These are phyloP conservation scores for Glyptemys insculpta DNA, from an alignment of 2,797 vertebrate species.

Conservation along the genomic window DNA sequence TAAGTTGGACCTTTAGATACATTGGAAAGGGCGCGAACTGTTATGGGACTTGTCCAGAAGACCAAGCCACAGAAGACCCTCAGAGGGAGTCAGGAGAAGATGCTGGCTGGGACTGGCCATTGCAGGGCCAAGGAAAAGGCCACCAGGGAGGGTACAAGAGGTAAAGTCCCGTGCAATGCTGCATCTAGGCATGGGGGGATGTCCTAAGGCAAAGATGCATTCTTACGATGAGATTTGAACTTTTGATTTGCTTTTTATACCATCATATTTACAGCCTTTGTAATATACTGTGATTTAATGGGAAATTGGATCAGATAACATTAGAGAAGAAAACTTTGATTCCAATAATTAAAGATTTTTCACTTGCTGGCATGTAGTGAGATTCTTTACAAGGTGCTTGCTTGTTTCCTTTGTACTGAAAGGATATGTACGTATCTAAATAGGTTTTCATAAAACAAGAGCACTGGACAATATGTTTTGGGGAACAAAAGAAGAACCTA, in stretches of 20 bases:
- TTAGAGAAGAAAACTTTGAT: constrained; percentile 17
- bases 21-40: too few relatives aligned
- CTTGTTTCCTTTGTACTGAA: constrained; percentile 38
- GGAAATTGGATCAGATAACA: background rate
- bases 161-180: background rate
- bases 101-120: background rate
- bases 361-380: background rate
- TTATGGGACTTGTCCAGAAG: too few relatives aligned
- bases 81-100: background rate
- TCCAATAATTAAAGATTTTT: constrained; percentile 27
- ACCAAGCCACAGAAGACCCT: too few relatives aligned
- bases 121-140: background rate
- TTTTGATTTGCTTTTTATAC: constrained; percentile 37
- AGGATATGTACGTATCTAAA: background rate
- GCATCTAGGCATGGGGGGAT: background rate
- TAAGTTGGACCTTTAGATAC: too few relatives aligned
- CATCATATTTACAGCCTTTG: background rate
- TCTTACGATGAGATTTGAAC: background rate
- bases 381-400: background rate
- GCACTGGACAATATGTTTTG: background rate
- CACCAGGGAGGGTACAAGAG: background rate
- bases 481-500: constrained; percentile 29
- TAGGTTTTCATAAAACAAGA: background rate
- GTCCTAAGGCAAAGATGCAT: background rate
- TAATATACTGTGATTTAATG: constrained; percentile 5